Evolutionary conservation across 1,140 invertebrate genomes (phyloP), one percentile per base, ranked within the genome.

Genomic region (Drosophila navojoa): DNA sequence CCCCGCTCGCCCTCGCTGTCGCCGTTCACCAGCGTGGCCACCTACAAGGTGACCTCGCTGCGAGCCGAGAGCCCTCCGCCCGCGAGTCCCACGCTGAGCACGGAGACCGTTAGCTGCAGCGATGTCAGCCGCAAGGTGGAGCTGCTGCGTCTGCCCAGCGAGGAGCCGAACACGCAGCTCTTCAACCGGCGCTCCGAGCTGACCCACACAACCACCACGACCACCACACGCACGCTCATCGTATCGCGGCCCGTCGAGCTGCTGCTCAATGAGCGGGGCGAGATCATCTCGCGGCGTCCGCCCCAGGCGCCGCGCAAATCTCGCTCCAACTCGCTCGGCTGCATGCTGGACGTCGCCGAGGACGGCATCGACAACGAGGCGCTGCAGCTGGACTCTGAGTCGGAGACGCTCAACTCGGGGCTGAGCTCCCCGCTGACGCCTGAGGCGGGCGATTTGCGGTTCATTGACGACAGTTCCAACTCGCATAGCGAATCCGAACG

Each of bases 401-500:
- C 5, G 29, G 61, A 57, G 35, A 32, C 13, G 10, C 6, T 35
- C 27, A 32, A 49, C 25, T 82, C 82, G 5, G 52, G 63, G 3
- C 42, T 79, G 2, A 76, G 76, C 19, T 87, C 75, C 0, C 75
- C 81, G 27, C 52, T 79, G 71, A 80, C 72, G 58, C 72, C 75
- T 11, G 78, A 81, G 22, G 61, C 62, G n/a, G 60, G 61, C 1
- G 90, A 91, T 25, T 71, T 91, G 29, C 85, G 81, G 55, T 92
- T 89, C 69, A 92, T 92, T 32, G 91, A 92, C 57, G 91, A 92
- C 52, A 90, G 80, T 49, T 92, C 86, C 40, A 89, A 86, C 53
- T 90, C 78, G 29, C 90, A 86, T 29, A 91, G 82, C 44, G 87
- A 92, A 72, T 85, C 75, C 38, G 91, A 91, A 52, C 76, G 89